These are phyloP conservation scores for Gymnothorax javanicus DNA, from an alignment of 2,797 vertebrate species.

Conservation along the genomic window DNA sequence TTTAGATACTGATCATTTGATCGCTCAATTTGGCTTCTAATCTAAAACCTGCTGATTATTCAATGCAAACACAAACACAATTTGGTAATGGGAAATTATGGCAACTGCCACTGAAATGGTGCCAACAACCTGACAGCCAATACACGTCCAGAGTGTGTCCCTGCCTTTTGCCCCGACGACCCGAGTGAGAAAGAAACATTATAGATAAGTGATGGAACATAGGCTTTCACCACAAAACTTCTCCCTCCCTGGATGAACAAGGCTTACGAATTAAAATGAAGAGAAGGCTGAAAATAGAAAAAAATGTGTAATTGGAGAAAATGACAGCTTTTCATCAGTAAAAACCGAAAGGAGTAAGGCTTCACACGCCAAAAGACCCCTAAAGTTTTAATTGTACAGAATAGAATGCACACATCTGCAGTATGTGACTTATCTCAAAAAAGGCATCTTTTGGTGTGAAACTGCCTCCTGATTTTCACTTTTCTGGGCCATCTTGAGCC, in stretches of 20 bases:
- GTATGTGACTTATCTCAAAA: too few species aligned
- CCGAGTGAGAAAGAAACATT: too few species aligned
- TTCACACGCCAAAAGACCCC: too few species aligned
- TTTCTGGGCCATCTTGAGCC: too few species aligned
- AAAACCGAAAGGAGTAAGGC: background rate
- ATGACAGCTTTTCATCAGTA: background rate
- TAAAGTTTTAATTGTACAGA: too few species aligned
- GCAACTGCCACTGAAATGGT: background rate
- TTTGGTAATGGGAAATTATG: background rate
- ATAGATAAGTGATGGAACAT: background rate
- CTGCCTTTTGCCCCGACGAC: too few species aligned
- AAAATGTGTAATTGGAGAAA: background rate
- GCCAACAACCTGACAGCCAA: background rate
- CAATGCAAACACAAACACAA: background rate
- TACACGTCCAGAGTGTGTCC: background rate
- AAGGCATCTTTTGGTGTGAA: too few species aligned
- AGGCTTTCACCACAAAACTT: background rate
- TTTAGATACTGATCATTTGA: background rate
- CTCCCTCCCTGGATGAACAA: background rate
- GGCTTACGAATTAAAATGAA: background rate
- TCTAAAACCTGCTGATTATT: background rate
- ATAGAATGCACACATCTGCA: too few species aligned
- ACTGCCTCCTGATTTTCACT: too few species aligned
- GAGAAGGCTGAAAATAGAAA: background rate
- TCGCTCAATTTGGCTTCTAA: background rate